These are phyloP conservation scores for Lissocephala sabroskyi DNA, from an alignment of 2,888 invertebrate genomes.

Conservation along the genomic window DNA sequence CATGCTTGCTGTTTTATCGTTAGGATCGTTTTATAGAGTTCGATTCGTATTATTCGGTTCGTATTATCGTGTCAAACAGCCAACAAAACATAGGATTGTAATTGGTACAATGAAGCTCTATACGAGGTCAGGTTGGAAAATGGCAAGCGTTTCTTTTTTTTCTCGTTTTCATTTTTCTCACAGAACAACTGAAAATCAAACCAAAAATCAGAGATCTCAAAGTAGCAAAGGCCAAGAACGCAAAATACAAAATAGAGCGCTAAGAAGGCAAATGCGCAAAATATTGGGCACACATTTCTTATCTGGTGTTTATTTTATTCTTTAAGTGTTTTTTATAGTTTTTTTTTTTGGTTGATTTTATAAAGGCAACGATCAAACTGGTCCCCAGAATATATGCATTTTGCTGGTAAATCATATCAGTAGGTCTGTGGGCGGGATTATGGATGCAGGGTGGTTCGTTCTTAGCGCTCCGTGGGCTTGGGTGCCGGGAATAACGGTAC, in stretches of 20 bases:
- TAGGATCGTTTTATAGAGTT: slow-evolving; percentile 17
- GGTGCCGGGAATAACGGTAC: too few relatives aligned
- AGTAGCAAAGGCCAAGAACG: too few relatives aligned
- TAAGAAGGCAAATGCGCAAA: too few relatives aligned
- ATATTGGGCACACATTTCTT: too few relatives aligned
- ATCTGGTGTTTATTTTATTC: too few relatives aligned
- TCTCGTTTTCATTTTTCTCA: background rate
- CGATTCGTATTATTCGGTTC: slow-evolving; percentile 25
- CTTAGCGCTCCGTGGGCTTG: too few relatives aligned
- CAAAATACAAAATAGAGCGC: too few relatives aligned
- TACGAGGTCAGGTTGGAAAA: slow-evolving; percentile 31
- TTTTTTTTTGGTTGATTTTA: slow-evolving; percentile 3
- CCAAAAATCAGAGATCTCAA: background rate
- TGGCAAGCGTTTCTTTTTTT: slow-evolving; percentile 23
- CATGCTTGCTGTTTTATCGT: slow-evolving; percentile 18
- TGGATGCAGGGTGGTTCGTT: too few relatives aligned
- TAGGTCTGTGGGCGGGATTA: too few relatives aligned
- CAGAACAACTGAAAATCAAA: background rate
- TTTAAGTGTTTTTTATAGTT: slow-evolving; percentile 11
- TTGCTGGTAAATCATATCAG: too few relatives aligned
- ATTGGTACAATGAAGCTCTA: slow-evolving; percentile 41
- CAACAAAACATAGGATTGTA: slow-evolving; percentile 51
- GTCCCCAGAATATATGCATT: slow-evolving; percentile 45
- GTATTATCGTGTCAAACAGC: slow-evolving; percentile 63
- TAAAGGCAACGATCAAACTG: slow-evolving; percentile 54